phyloP scores from a whole-genome alignment of 2,888 invertebrate genomes.

The Icerya purchasi region DNA sequence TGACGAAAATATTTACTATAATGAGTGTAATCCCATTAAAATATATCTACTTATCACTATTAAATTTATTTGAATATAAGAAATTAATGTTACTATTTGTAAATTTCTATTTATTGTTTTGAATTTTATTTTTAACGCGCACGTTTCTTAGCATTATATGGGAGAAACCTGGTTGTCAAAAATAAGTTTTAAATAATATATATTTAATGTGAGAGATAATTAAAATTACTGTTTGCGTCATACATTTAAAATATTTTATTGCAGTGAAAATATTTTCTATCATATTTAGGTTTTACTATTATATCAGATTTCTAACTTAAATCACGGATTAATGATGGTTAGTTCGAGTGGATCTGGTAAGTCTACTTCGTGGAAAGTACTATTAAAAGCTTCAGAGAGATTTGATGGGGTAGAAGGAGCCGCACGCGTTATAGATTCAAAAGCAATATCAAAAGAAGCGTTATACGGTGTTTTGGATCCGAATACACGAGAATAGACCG shows the following conservation, averaged over 20 bases:
- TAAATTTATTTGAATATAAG: too few relatives aligned
- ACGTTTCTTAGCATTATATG: constrained; percentile 24
- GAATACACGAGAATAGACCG: constrained; percentile 98
- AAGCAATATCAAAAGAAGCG: constrained; percentile 95
- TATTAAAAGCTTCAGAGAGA: constrained; percentile 80
- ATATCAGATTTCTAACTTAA: constrained; percentile 94
- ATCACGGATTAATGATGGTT: constrained; percentile 99
- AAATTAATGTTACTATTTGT: too few relatives aligned
- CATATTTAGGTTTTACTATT: constrained; percentile 72
- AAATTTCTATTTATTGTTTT: too few relatives aligned
- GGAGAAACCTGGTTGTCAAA: constrained; percentile 77
- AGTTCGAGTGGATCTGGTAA: constrained; percentile 96
- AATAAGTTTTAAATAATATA: constrained; percentile 36
- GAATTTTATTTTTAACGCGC: constrained; percentile 15
- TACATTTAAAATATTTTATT: too few relatives aligned
- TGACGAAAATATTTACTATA: too few relatives aligned
- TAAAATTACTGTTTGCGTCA: too few relatives aligned
- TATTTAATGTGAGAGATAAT: too few relatives aligned
- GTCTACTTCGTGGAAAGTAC: constrained; percentile 83
- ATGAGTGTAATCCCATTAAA: too few relatives aligned
- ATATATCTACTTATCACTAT: too few relatives aligned
- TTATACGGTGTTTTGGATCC: constrained; percentile 95
- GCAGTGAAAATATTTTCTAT: too few relatives aligned
- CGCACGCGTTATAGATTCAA: constrained; percentile 97
- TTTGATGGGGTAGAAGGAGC: constrained; percentile 90